Evolutionary conservation across 2,888 invertebrate genomes (phyloP), one percentile per base, ranked within the genome.

Genomic region (Callinectes sapidus): DNA sequence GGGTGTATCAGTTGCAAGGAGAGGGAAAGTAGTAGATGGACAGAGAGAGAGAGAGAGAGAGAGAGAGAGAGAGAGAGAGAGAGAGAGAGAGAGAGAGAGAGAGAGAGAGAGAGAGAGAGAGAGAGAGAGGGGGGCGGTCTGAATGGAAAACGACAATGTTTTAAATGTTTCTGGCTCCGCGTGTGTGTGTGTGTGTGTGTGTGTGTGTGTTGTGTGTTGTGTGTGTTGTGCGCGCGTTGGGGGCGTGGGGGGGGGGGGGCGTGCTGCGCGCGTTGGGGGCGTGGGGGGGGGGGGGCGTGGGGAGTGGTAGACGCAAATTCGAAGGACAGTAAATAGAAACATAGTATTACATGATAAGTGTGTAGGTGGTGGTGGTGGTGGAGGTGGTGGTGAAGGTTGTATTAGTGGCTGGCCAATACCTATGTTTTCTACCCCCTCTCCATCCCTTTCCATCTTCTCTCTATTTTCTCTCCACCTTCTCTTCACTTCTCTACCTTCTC

Each of bases 121-220:
- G 39, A 39, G 39, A 39, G 39, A 39, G 39, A 39, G 39, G n/a
- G n/a, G n/a, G n/a, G n/a, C n/a, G n/a, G n/a, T n/a, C n/a, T n/a
- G n/a, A n/a, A n/a, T n/a, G n/a, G n/a, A n/a, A n/a, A n/a, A n/a
- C n/a, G n/a, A n/a, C n/a, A n/a, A n/a, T n/a, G 6, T 23, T 71
- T 1, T n/a, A 71, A 71, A 71, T 1, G n/a, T n/a, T 71, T 23
- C 66, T 71, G 66, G 66, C 8, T 13, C 8, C n/a, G n/a, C n/a
- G 89, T 54, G 89, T 89, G 89, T 89, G 89, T 89, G 89, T 89
- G 89, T 54, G 89, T 89, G 89, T 54, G 89, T 89, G 89, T 54
- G 89, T 89, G 89, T 54, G 89, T 89, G 89, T 89, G 89, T 89
- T 89, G 89, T 89, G 89, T 89, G 89, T 54, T 89, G 89, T 89